Percentiles rank a stretch among this genome's conserved stretches.
phyloP scores from a whole-genome alignment of 2,797 vertebrate species.

The Eulemur albifrons region DNA sequence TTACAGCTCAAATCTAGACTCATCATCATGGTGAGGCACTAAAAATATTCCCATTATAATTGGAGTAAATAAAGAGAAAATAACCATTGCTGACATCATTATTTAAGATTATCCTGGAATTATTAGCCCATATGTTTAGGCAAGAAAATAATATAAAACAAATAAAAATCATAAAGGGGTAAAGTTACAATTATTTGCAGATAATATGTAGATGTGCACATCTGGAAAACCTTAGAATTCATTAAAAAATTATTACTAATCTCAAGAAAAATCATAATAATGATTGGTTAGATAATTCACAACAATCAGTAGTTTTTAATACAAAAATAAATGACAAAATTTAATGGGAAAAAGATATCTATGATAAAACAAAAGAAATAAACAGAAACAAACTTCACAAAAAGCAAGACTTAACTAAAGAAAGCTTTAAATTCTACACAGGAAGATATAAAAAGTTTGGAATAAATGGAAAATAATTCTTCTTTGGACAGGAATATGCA shows the following conservation, averaged over 20 bases:
- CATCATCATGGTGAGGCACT: not conserved
- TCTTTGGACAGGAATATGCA: not conserved
- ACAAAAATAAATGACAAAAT: not conserved
- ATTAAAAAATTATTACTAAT: not conserved
- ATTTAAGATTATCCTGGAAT: not conserved
- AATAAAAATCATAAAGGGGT: not conserved
- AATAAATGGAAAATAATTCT: not conserved
- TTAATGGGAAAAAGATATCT: not conserved
- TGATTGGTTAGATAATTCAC: not conserved
- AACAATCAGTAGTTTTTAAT: not conserved
- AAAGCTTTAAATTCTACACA: not conserved
- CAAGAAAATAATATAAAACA: not conserved
- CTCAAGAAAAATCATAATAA: not conserved
- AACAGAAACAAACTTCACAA: not conserved
- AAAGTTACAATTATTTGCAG: not conserved
- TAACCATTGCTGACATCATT: not conserved
- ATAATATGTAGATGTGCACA: not conserved
- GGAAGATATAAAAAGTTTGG: not conserved
- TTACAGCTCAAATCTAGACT: not conserved
- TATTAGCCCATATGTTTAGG: not conserved
- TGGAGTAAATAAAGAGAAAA: not conserved
- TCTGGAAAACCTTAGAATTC: not conserved
- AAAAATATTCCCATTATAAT: not conserved
- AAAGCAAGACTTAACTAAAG: not conserved
- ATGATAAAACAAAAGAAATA: not conserved